Evolutionary conservation across 2,113 vertebrate genomes (phyloP).

Genomic region (Alligator sinensis): DNA sequence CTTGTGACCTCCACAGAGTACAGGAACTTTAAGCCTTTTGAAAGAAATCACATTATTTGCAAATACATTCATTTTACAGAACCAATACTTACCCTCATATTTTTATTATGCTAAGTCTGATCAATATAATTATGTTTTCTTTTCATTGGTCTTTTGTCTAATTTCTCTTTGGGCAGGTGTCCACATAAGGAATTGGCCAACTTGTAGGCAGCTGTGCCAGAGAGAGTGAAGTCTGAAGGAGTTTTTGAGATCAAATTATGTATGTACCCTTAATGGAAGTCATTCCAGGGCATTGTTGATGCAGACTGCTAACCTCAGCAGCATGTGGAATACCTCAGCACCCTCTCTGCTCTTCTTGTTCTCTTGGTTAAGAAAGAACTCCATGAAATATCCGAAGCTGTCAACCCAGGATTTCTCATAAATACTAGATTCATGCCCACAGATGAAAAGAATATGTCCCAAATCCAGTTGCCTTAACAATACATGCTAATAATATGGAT

Average conservation of each 20-base stretch:
- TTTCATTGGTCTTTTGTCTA: neutral
- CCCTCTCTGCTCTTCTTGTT: neutral
- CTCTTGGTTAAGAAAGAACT: neutral
- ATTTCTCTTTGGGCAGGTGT: neutral
- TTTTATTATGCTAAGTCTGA: neutral
- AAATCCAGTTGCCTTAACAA: neutral
- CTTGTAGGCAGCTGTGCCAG: too few species aligned
- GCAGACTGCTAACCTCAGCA: rapidly evolving
- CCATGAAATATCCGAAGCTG: neutral
- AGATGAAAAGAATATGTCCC: neutral
- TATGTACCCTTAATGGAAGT: neutral
- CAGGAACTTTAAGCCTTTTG: neutral
- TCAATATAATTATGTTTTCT: neutral
- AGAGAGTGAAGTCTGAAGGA: neutral
- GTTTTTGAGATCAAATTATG: neutral
- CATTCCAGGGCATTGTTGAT: neutral
- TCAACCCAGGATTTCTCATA: neutral
- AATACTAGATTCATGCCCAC: neutral
- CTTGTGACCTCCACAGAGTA: neutral
- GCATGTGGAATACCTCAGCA: rapidly evolving
- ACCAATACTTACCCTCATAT: neutral
- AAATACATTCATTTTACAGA: neutral
- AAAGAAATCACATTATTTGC: neutral
- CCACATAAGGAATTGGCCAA: neutral
- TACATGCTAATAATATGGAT: neutral